Evolutionary conservation across 2,113 vertebrate genomes (phyloP).

Genomic region (Cheirogaleus medius): DNA sequence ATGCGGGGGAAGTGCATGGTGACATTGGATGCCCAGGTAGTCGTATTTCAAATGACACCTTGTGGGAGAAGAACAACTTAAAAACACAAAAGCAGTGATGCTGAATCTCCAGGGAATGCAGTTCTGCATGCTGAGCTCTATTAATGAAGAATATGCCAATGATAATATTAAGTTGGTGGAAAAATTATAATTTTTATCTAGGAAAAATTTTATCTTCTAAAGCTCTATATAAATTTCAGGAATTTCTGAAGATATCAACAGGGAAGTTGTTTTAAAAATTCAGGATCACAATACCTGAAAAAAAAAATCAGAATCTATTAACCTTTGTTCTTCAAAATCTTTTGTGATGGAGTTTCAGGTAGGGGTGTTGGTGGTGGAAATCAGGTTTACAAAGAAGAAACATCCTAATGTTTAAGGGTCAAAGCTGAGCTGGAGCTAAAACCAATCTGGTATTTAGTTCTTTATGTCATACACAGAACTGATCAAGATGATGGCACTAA

Average conservation of each 20-base stretch:
- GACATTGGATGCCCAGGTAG: too few species aligned
- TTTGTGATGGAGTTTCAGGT: neutral
- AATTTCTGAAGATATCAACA: neutral
- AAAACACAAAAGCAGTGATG: neutral
- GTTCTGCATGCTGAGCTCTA: neutral
- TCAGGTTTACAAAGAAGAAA: neutral
- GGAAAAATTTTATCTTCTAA: neutral
- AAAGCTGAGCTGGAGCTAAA: neutral
- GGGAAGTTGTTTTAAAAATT: neutral
- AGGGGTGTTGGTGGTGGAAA: neutral
- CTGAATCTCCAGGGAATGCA: neutral
- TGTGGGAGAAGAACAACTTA: neutral
- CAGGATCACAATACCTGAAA: neutral
- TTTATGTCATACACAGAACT: neutral
- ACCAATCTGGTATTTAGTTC: neutral
- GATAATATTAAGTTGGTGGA: neutral
- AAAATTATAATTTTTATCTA: neutral
- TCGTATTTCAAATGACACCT: neutral
- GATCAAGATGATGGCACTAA: neutral
- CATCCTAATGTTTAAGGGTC: neutral
- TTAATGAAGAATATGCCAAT: neutral
- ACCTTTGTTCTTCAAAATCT: neutral
- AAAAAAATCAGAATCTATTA: neutral
- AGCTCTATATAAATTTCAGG: neutral
- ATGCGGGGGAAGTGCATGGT: rapidly evolving